Evolutionary conservation across 2,797 vertebrate genomes (phyloP).

Genomic region (Melanotaenia boesemani): DNA sequence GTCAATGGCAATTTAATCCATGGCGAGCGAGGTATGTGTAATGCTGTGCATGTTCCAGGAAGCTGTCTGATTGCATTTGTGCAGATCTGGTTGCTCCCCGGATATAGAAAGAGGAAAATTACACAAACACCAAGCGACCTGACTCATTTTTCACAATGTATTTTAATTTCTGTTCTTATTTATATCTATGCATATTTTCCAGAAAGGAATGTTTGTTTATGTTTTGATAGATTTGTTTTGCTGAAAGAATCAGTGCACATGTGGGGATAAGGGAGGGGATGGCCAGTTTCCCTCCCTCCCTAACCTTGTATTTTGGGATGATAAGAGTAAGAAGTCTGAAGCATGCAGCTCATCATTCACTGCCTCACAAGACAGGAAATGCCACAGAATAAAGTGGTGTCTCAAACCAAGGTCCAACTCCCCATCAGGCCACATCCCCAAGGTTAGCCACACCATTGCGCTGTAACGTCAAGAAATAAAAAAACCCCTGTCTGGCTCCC

Average conservation of each 20-base stretch:
- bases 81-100: slow-evolving; percentile 66
- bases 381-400: slow-evolving; percentile 66
- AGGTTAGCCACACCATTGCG: slow-evolving; percentile 74
- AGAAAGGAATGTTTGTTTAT: slow-evolving; percentile 50
- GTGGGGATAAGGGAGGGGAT: background rate
- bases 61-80: slow-evolving; percentile 75
- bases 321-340: slow-evolving; percentile 66
- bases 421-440: slow-evolving; percentile 73
- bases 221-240: slow-evolving; percentile 70
- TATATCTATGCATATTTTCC: slow-evolving; percentile 35
- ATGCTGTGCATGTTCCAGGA: slow-evolving; percentile 70
- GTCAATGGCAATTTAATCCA: slow-evolving; percentile 77
- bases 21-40: slow-evolving; percentile 69
- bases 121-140: slow-evolving; percentile 51
- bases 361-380: slow-evolving; percentile 69
- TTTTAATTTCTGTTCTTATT: slow-evolving; percentile 51
- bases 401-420: slow-evolving; percentile 78
- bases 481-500: slow-evolving; percentile 47
- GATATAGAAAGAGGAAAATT: slow-evolving; percentile 53
- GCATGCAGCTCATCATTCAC: slow-evolving; percentile 71
- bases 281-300: slow-evolving; percentile 17
- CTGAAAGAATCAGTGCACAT: slow-evolving; percentile 35
- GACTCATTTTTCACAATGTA: slow-evolving; percentile 72
- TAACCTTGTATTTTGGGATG: slow-evolving; percentile 69
- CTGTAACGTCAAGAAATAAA: slow-evolving; percentile 73